These are phyloP conservation scores for Eriocheir sinensis DNA, from an alignment of 1,140 invertebrate genomes.

Conservation along the genomic window DNA sequence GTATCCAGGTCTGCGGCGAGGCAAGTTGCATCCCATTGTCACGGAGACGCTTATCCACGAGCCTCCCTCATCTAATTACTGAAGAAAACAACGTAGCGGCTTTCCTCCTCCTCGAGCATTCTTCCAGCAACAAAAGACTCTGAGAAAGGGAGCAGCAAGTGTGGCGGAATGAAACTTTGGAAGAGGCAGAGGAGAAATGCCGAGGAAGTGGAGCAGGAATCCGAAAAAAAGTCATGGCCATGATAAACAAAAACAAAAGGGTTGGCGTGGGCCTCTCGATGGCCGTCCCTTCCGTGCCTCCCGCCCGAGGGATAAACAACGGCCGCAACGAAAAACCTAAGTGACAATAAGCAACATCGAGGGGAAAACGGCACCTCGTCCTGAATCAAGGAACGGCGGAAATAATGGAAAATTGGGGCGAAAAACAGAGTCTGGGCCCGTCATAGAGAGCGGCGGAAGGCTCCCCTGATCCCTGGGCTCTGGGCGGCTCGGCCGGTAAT, in stretches of 20 bases:
- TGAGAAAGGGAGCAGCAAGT: neutral
- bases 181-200: neutral
- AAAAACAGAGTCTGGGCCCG: neutral
- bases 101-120: neutral
- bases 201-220: neutral
- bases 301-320: neutral
- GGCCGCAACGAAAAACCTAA: neutral
- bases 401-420: neutral
- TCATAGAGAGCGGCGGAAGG: neutral
- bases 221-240: conserved; percentile 1
- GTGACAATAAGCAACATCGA: neutral
- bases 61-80: neutral
- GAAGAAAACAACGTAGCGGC: neutral
- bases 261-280: neutral
- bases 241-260: neutral
- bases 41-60: neutral
- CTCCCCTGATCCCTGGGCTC: conserved; percentile 9
- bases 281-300: neutral
- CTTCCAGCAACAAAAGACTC: neutral
- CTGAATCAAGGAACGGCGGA: neutral
- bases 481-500: neutral
- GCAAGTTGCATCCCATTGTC: neutral
- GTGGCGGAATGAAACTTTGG: neutral
- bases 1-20: neutral
- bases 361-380: neutral